Evolutionary conservation across 2,797 vertebrate species (phyloP), one percentile per base, ranked within the genome.

Genomic region (Lophotriccus pileatus): DNA sequence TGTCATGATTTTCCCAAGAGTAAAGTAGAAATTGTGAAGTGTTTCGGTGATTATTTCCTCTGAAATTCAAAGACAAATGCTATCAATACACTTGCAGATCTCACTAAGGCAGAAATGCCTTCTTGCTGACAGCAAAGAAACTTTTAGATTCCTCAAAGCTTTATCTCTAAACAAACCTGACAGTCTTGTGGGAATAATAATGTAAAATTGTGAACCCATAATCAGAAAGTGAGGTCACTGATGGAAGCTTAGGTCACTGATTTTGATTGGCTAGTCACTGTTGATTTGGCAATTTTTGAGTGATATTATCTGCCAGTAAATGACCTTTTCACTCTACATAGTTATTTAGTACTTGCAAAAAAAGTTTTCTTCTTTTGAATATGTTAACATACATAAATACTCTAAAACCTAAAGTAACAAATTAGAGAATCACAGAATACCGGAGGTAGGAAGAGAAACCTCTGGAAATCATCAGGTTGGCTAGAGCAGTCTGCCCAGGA

Each of bases 21-120:
- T 80, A 67, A 93, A 93, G 83, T 83, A 94, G 96, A 97, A 96
- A 93, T 92, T 44, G 58, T 91, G 56, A 88, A 84, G 78, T 80
- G 84, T 97, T 96, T 91, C 89, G 93, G 68, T 97, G 93, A 97
- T 97, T 97, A 96, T 98, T 97, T 96, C 81, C 91, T 93, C 44
- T 93, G 92, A 97, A 98, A 97, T 97, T 94, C 96, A 96, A 96
- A 97, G 96, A 97, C 85, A 97, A 97, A 97, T 97, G 75, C 88
- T 95, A 89, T 96, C 96, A 94, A 87, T 97, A 91, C 80, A 74
- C 83, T 95, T 97, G 91, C 78, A 96, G 44, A 87, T 96, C 86
- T 97, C 84, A 41, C 90, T 94, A 90, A 97, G 97, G 87, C 83
- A 91, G 89, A 89, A 97, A 44, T 87, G 70, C 37, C 69, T 97